phyloP scores from a whole-genome alignment of 2,888 invertebrate genomes.

The Meiosimyza platycephala region DNA sequence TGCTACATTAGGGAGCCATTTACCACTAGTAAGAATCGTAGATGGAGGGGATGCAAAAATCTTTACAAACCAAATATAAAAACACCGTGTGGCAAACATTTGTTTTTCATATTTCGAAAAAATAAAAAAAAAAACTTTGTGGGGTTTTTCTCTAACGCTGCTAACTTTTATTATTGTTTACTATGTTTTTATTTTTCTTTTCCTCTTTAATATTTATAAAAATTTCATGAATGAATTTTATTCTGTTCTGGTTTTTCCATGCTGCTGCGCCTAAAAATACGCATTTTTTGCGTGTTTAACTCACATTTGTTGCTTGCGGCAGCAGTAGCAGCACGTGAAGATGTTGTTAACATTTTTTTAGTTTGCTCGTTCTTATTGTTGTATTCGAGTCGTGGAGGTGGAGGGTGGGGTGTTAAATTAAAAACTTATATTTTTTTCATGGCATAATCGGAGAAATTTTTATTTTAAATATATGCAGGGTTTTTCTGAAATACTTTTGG shows the following conservation, averaged over 20 bases:
- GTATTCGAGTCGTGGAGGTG: no score
- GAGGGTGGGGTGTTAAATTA: no score
- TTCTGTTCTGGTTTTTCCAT: neutral
- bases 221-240: constrained; percentile 9
- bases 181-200: neutral
- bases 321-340: no score
- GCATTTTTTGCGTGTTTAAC: constrained; percentile 6
- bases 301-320: constrained; percentile 1
- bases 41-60: no score
- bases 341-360: no score
- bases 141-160: neutral
- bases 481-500: no score
- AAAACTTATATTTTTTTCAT: no score
- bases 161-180: neutral
- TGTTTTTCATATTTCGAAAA: neutral
- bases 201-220: neutral
- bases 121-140: neutral
- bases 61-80: neutral
- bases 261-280: constrained; percentile 1
- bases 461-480: no score
- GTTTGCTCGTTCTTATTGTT: no score
- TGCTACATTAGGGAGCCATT: no score
- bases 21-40: no score
- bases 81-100: constrained; percentile 1
- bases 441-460: no score